Conservation (phyloP, 2,888 invertebrate species). For the Drosophila mimetica region DNA sequence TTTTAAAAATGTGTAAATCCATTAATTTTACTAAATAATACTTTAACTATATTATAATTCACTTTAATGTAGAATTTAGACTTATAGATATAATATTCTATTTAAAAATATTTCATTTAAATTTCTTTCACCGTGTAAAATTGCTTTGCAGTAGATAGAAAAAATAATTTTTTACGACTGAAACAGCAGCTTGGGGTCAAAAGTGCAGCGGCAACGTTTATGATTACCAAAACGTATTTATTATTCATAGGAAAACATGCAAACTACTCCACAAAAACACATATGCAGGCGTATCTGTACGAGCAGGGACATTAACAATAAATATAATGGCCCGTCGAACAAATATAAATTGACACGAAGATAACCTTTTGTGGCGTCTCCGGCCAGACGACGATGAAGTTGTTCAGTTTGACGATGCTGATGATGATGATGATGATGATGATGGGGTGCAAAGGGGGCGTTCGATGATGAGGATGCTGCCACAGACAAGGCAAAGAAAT, state of each 20-base stretch:
- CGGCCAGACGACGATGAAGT: constrained; percentile 48
- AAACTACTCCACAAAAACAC: constrained; percentile 59
- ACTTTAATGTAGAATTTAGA: background rate
- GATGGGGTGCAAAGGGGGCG: constrained; percentile 2
- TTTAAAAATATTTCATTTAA: background rate
- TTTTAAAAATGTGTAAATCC: no score
- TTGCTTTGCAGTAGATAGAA: constrained; percentile 51
- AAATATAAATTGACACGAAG: constrained; percentile 76
- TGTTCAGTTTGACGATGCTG: constrained; percentile 14
- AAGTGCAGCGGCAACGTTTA: constrained; percentile 74
- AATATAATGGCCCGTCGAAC: constrained; percentile 76
- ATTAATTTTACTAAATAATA: no score
- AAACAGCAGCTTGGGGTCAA: constrained; percentile 56
- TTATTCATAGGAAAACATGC: constrained; percentile 77
- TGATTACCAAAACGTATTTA: constrained; percentile 73
- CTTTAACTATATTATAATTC: no score
- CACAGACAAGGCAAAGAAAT: constrained; percentile 40
- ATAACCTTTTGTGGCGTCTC: constrained; percentile 73
- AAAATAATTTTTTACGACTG: constrained; percentile 46
- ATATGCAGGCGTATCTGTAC: constrained; percentile 14
- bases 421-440: background rate
- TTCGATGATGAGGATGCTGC: constrained; percentile 23
- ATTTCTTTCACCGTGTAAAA: constrained; percentile 19
- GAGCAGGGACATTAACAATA: constrained; percentile 59
- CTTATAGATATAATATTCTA: background rate